Evolutionary conservation across 2,888 invertebrate genomes (phyloP), one percentile per base, ranked within the genome.

Genomic region (Limenitis arthemis): DNA sequence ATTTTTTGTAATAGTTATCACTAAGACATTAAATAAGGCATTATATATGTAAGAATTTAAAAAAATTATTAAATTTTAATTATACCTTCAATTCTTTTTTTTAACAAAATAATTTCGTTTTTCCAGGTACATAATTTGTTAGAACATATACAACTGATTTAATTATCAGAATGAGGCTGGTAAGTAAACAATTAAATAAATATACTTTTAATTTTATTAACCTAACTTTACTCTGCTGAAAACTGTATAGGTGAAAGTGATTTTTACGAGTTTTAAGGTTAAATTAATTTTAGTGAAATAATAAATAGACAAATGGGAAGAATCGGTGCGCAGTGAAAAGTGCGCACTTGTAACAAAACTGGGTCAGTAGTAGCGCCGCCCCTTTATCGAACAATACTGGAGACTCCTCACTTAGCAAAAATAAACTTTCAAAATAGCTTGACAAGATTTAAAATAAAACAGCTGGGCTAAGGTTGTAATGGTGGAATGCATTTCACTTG

Each of bases 311-410:
- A 74, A 78, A 74, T 67, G 68, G 78, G 78, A 77, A 77, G 77
- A 79, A 72, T 75, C 62, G 63, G 69, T 85, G 86, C 86, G 85
- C 85, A 79, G 77, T 75, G 72, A 68, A 77, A 79, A 82, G 73
- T 77, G 86, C 86, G 86, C 86, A 85, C 77, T 81, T 77, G 74
- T 77, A 75, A 72, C 71, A 69, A 74, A 86, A 85, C 76, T 87
- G 72, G 86, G 86, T 86, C 85, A 86, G 84, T 86, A 86, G 86
- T 82, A 64, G 74, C 77, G 65, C 80, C 86, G 82, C 86, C 86
- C 81, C 77, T 83, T 82, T 86, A 87, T 87, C 75, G 86, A 87
- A 76, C 85, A 75, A 64, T 69, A 66, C 66, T 62, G 58, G 52
- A 58, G 64, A 61, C 59, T 64, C 60, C 38, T 60, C 64, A 66